These are phyloP conservation scores for Diplodus puntazzo DNA, from an alignment of 2,797 vertebrate genomes.

Conservation along the genomic window DNA sequence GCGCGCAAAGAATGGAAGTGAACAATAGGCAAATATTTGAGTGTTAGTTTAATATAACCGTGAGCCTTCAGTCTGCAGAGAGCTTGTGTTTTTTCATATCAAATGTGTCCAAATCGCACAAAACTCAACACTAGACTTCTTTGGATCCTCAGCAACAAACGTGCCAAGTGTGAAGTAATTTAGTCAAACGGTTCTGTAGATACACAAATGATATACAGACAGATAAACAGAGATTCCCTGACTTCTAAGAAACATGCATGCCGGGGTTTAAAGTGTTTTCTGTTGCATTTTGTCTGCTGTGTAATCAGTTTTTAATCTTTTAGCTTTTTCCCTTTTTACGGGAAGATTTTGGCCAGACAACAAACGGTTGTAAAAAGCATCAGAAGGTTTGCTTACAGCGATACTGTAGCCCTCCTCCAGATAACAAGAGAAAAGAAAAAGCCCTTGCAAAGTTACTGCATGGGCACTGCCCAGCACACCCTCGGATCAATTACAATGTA, in stretches of 20 bases:
- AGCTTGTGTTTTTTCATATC: too few relatives aligned
- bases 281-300: neutral
- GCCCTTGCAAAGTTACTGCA: constrained; percentile 66
- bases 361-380: constrained; percentile 34
- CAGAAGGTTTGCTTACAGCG: constrained; percentile 28
- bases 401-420: constrained; percentile 50
- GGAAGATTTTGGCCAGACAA: constrained; percentile 9
- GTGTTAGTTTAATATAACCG: too few relatives aligned
- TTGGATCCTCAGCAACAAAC: too few relatives aligned
- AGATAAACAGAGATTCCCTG: too few relatives aligned
- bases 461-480: constrained; percentile 55
- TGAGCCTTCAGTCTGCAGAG: too few relatives aligned
- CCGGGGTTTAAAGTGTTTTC: neutral
- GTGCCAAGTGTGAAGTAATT: too few relatives aligned
- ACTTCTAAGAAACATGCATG: neutral
- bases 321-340: neutral
- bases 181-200: too few relatives aligned
- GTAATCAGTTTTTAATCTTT: constrained; percentile 17
- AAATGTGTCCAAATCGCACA: too few relatives aligned
- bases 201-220: too few relatives aligned
- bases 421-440: constrained; percentile 58
- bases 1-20: too few relatives aligned
- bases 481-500: constrained; percentile 83
- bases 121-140: too few relatives aligned
- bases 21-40: too few relatives aligned